These are phyloP conservation scores for Copidosoma aretas DNA, from an alignment of 2,888 invertebrate genomes.

Conservation along the genomic window DNA sequence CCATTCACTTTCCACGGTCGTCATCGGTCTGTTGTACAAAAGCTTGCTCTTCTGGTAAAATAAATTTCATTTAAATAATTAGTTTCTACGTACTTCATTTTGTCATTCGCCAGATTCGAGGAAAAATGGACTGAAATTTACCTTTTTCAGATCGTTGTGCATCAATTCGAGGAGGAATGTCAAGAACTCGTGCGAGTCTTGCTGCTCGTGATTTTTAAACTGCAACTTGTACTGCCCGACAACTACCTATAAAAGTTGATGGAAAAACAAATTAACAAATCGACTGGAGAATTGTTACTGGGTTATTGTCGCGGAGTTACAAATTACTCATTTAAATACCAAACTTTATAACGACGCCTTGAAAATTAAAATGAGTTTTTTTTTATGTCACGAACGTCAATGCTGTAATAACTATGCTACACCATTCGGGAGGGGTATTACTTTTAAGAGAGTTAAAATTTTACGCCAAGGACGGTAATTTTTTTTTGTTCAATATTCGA, in stretches of 20 bases:
- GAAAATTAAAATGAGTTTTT: too few relatives aligned
- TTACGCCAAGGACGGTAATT: too few relatives aligned
- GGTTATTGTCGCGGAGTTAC: too few relatives aligned
- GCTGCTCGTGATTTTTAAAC: conserved; percentile 80
- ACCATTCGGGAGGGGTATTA: too few relatives aligned
- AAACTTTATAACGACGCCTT: too few relatives aligned
- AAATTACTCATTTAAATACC: too few relatives aligned
- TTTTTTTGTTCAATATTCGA: too few relatives aligned
- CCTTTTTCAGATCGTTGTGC: conserved; percentile 81
- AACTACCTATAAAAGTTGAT: conserved; percentile 65
- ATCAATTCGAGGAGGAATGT: conserved; percentile 87
- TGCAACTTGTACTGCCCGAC: conserved; percentile 79
- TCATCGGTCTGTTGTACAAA: conserved; percentile 42
- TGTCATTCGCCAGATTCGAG: neutral
- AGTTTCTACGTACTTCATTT: too few relatives aligned
- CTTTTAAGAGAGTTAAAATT: too few relatives aligned
- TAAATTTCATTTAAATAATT: neutral
- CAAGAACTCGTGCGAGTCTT: conserved; percentile 91
- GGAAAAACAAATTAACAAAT: neutral
- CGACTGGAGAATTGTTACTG: too few relatives aligned
- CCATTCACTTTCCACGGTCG: conserved; percentile 57
- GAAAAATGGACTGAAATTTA: conserved; percentile 47
- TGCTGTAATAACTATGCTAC: too few relatives aligned
- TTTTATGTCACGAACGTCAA: too few relatives aligned
- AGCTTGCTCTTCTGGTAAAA: conserved; percentile 43